Evolutionary conservation across 2,113 vertebrate genomes (phyloP), one percentile per base, ranked within the genome.

Genomic region (Syngnathus scovelli): DNA sequence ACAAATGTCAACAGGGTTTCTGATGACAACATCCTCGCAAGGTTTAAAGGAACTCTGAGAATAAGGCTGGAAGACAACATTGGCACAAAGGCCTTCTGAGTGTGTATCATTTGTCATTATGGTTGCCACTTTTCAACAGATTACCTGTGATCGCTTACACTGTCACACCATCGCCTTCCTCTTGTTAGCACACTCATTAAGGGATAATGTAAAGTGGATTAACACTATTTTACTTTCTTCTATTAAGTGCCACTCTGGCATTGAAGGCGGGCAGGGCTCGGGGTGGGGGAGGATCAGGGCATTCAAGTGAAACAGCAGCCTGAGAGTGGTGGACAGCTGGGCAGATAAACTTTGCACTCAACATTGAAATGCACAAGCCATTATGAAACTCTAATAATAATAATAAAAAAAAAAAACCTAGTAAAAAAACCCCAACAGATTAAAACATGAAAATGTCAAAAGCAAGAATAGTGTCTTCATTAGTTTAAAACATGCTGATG

Each of bases 201-300:
- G 23, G 54, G 23, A 55, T 60, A 18, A 38, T 38, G 36, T 19
- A 38, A 38, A 9, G 36, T 60, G 58, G 58, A 60, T 60, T 60
- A 39, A n/a, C 18, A 39, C 36, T 39, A 9, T 60, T 60, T 60
- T 39, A 60, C 58, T 60, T 60, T 60, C 56, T 37, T 59, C 56
- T 37, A 36, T 39, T 39, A 60, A 60, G 13, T 39, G 12, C 58
- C 58, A 60, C 58, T 60, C 37, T 60, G 23, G 54, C 21, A 27
- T 27, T 27, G 27, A 33, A 33, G 27, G 27, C 27, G 27, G 27
- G 27, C 27, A 33, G 27, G 27, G 43, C 9, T 39, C 6, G 6
- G 39, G 39, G 0, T 9, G 23, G 54, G 12, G 2, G 10, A 1
- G 23, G 23, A 60, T 60, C n/a, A 39, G 58, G 58, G 18, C 36